Evolutionary conservation across 2,888 invertebrate species (phyloP), one percentile per base, ranked within the genome.

Genomic region (Perithous albicinctus): DNA sequence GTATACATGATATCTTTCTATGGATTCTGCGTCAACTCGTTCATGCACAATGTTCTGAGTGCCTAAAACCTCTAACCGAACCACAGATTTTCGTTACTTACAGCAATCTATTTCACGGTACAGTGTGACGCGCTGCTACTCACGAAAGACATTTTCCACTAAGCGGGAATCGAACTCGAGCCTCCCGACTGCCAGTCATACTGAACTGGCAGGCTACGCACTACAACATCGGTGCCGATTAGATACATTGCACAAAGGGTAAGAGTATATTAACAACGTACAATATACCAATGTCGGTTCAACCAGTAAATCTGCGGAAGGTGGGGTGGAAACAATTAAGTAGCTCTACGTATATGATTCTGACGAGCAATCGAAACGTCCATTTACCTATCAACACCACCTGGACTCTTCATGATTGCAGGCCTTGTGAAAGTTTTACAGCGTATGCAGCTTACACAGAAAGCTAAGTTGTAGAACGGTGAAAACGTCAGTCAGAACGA

Each of bases 281-380:
- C 20, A 18, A 7, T 20, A 29, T 29, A 29, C 3, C 29, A 29
- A 29, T 29, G 2, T 2, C 6, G 12, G n/a, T 12, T 2, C 10
- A n/a, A 41, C 41, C 1, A 18, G 48, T 15, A 46, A 15, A 2
- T 5, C 23, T 1, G 23, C 2, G 2, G 23, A 6, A 10, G 51
- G 8, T 23, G 10, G 8, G 4, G n/a, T n/a, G 2, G 51, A 5
- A 23, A 2, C 23, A 23, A 23, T 6, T 1, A 23, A 2, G 23
- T 7, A 4, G 56, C 5, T 29, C 32, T 56, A 1, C 18, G 18
- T n/a, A 12, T 15, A 29, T 56, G 12, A n/a, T 29, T 67, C 23
- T 23, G 67, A 73, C 48, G 29, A 61, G 67, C 38, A 67, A 73
- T 67, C 48, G 66, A 35, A 73, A 66, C 26, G 66, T 67, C 67